A percentile compares a stretch with the other conserved stretches of the same genome.
These are phyloP conservation scores for Brachyistius frenatus DNA, from an alignment of 2,113 vertebrate species.

Conservation along the genomic window DNA sequence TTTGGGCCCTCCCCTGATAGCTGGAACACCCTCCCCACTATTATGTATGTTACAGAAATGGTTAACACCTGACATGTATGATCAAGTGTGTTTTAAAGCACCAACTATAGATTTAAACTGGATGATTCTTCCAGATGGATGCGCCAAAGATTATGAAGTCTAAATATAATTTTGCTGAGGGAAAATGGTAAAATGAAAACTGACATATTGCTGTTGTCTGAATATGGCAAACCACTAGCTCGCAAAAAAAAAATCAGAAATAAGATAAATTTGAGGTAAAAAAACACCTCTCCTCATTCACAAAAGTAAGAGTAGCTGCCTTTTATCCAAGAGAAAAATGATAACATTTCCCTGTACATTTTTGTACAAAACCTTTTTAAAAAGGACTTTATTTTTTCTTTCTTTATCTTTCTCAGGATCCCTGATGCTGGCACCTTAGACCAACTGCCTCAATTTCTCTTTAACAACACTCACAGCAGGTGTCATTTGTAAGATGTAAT, in stretches of 20 bases:
- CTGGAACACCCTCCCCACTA: not conserved
- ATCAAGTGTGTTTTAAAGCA: not conserved
- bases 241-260: too few relatives aligned
- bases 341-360: too few relatives aligned
- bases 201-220: too few relatives aligned
- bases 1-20: too few relatives aligned
- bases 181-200: not conserved
- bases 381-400: not conserved
- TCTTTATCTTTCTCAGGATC: slow-evolving; percentile 30
- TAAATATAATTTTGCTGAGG: not conserved
- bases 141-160: not conserved
- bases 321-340: too few relatives aligned
- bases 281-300: too few relatives aligned
- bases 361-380: not conserved
- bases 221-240: too few relatives aligned
- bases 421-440: not conserved
- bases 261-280: too few relatives aligned
- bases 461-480: slow-evolving; percentile 4
- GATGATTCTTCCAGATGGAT: not conserved
- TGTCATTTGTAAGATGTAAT: slow-evolving; percentile 56
- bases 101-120: not conserved
- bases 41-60: not conserved
- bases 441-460: not conserved
- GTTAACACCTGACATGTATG: not conserved
- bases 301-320: too few relatives aligned